These are phyloP conservation scores for Globia sparganii DNA, from an alignment of 2,888 invertebrate genomes.

Conservation along the genomic window DNA sequence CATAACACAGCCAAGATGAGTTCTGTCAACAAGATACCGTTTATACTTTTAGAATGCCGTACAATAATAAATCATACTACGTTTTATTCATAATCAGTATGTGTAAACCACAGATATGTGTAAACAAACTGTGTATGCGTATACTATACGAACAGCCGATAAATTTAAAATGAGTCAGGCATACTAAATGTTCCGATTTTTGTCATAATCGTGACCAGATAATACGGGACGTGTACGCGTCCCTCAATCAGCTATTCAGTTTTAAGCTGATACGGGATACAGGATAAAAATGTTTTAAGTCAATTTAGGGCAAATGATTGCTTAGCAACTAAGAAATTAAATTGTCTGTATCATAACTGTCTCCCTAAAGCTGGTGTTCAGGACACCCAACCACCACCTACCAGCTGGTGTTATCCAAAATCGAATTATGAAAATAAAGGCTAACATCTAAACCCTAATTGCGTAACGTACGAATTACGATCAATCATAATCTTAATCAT, in stretches of 20 bases:
- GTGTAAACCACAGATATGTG: too few relatives aligned
- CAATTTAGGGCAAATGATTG: too few relatives aligned
- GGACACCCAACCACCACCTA: too few relatives aligned
- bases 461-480: too few relatives aligned
- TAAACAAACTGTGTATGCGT: neutral
- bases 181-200: slow-evolving; percentile 1
- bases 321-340: too few relatives aligned
- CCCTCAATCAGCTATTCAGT: too few relatives aligned
- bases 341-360: too few relatives aligned
- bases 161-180: slow-evolving; percentile 6
- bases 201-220: neutral
- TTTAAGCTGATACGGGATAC: too few relatives aligned
- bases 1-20: neutral
- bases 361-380: too few relatives aligned
- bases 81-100: neutral
- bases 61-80: neutral
- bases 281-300: too few relatives aligned
- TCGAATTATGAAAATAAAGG: neutral
- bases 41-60: neutral
- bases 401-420: neutral
- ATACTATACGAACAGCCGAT: slow-evolving; percentile 1
- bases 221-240: neutral
- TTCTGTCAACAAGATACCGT: slow-evolving; percentile 28
- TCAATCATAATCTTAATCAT: too few relatives aligned
- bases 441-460: too few relatives aligned